A percentile compares a stretch with the other conserved stretches of the same genome.
phyloP scores from a whole-genome alignment of 2,113 vertebrate species.

The Myotis lucifugus region DNA sequence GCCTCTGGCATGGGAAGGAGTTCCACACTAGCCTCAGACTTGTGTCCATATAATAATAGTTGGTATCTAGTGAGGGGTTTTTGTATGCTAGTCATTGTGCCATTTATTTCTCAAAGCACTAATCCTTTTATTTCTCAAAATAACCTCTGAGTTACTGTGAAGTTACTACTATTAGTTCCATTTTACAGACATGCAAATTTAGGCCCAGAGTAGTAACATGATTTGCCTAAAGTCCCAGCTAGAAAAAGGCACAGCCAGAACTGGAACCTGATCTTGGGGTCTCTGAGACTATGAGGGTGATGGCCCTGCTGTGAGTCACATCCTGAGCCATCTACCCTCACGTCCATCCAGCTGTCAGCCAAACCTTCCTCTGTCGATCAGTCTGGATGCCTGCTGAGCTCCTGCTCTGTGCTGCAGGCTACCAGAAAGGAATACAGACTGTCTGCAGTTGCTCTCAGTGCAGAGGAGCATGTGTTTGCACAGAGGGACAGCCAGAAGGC shows the following conservation, averaged over 20 bases:
- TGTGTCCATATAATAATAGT: neutral
- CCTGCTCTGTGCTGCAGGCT: neutral
- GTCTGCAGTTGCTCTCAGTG: neutral
- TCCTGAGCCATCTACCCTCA: neutral
- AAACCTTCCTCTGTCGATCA: neutral
- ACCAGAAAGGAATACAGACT: neutral
- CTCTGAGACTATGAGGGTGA: neutral
- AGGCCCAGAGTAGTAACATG: neutral
- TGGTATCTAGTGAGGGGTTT: neutral
- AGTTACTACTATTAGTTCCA: neutral
- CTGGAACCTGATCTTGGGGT: neutral
- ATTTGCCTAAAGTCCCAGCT: neutral
- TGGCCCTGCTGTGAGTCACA: neutral
- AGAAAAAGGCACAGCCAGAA: neutral
- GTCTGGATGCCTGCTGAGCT: neutral
- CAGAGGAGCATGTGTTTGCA: neutral
- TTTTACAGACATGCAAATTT: slow-evolving; percentile 11
- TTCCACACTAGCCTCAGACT: neutral
- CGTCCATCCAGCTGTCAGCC: neutral
- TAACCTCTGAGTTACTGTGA: neutral
- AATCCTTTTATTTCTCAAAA: neutral
- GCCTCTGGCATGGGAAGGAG: neutral
- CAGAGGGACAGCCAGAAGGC: neutral
- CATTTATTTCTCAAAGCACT: neutral
- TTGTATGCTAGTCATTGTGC: neutral